Conservation (phyloP, 2,113 vertebrate species). For the mouse (Mus musculus) region GRCm39 chrX:19552001-19552500, state of each 20-base stretch:
- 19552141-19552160: neutral
- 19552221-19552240: neutral
- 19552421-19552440: conserved; percentile 17
- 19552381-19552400: neutral
- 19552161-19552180: neutral
- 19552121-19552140: conserved; percentile 48
- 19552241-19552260: neutral
- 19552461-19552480: neutral
- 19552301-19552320: neutral
- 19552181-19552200: neutral
- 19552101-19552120: conserved; percentile 30
- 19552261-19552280: neutral
- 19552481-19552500: conserved; percentile 21
- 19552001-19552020: conserved; percentile 63
- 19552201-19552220: neutral
- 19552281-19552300: neutral
- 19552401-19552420: neutral
- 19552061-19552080: conserved; percentile 53
- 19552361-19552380: neutral
- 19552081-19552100: conserved; percentile 10
- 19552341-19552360: neutral
- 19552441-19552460: neutral
- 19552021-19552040: conserved; percentile 33
- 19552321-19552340: neutral
- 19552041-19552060: conserved; percentile 43